Percentiles rank a stretch among this genome's conserved stretches.
These are phyloP conservation scores for Entosphenus tridentatus DNA, from an alignment of 2,113 vertebrate species.

Conservation along the genomic window DNA sequence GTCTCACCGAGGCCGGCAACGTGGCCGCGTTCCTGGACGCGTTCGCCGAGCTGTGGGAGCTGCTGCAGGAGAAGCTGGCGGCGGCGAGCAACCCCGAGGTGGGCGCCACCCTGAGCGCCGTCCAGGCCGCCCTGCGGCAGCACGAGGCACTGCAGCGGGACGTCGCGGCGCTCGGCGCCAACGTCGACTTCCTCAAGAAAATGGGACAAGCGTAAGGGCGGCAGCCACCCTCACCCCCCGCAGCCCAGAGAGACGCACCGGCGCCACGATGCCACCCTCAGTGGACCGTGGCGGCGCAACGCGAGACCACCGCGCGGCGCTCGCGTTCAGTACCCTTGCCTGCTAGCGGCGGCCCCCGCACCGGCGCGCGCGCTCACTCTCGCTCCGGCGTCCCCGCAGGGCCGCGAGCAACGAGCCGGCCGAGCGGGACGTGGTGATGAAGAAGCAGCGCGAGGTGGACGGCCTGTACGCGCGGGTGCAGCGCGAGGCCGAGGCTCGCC, in stretches of 20 bases:
- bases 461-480: slow-evolving; percentile 26
- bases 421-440: slow-evolving; percentile 31
- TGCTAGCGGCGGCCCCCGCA: no score
- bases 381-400: no score
- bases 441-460: slow-evolving; percentile 36
- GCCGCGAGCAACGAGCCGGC: slow-evolving; percentile 20
- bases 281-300: no score
- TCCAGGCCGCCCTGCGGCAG: slow-evolving; percentile 19
- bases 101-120: slow-evolving; percentile 17
- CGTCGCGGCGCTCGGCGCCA: slow-evolving; percentile 32
- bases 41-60: slow-evolving; percentile 24
- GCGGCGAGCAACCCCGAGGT: slow-evolving; percentile 20
- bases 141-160: slow-evolving; percentile 26
- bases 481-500: slow-evolving; percentile 17
- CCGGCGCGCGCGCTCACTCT: no score
- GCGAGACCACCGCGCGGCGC: no score
- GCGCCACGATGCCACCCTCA: no score
- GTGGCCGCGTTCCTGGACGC: slow-evolving; percentile 35
- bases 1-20: slow-evolving; percentile 32
- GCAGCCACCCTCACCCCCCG: background rate
- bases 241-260: no score
- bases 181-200: slow-evolving; percentile 34
- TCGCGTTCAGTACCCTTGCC: no score
- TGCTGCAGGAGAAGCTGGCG: slow-evolving; percentile 28
- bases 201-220: slow-evolving; percentile 33